Evolutionary conservation across 2,888 invertebrate genomes (phyloP), one percentile per base, ranked within the genome.

Genomic region (Aleiodes testaceus): DNA sequence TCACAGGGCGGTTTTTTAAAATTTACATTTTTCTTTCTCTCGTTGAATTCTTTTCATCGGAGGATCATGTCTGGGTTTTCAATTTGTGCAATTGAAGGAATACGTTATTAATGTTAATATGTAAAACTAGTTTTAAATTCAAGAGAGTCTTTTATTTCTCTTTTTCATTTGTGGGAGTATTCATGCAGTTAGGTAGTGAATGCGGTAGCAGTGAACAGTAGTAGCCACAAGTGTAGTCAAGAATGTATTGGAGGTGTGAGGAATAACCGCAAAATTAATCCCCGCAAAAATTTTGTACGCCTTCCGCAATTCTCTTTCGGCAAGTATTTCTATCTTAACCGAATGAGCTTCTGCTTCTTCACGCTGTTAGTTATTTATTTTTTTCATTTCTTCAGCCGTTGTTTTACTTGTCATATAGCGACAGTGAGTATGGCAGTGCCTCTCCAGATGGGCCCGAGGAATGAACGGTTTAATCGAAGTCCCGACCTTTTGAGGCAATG

Each of bases 211-310:
- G 73, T 72, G 26, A 66, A 77, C 76, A 74, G 78, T 76, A 80
- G 79, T 78, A 66, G 79, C 75, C 76, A 55, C 75, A 72, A 75
- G 53, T 63, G 26, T 26, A 22, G 53, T 26, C 42, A 59, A 26
- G 42, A 59, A 36, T 72, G 72, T 69, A 76, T 70, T 69, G 74
- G 72, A 66, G 72, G 71, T 66, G 71, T 71, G 70, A 66, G 53
- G 65, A 14, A 66, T 70, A 74, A 83, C 84, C 83, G 82, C 83
- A 83, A 83, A 70, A 83, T 83, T 84, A 84, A 83, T 83, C 81
- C 80, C 75, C 68, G 65, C 66, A 80, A 80, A 79, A 80, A 78
- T 81, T 76, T 79, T 76, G 72, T 78, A 74, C 70, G 74, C 72
- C 74, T 69, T 79, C 79, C 61, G 81, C 78, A 79, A 80, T 80